These are phyloP conservation scores for Microtus pennsylvanicus DNA, from an alignment of 2,113 vertebrate genomes.

Conservation along the genomic window DNA sequence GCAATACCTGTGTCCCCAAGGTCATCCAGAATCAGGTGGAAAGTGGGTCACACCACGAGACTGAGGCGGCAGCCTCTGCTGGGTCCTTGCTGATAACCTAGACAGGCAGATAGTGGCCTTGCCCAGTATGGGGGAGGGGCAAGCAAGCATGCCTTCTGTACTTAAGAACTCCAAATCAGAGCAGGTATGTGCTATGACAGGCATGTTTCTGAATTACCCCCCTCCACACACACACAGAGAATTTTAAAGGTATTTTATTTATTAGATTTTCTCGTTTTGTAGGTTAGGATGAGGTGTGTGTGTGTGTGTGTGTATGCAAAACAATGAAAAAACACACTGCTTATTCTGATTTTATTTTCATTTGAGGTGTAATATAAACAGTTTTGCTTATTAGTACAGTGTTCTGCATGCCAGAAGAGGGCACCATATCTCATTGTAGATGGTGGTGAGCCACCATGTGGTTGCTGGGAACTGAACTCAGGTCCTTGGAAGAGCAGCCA, in stretches of 20 bases:
- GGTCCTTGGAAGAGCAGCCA: no score
- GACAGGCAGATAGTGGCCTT: background rate
- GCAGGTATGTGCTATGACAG: background rate
- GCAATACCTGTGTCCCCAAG: background rate
- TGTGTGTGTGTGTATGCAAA: background rate
- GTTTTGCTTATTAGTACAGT: no score
- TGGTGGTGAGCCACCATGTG: no score
- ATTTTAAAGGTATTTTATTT: background rate
- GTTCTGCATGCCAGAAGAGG: no score
- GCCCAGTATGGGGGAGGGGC: background rate
- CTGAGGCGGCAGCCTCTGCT: constrained; percentile 17
- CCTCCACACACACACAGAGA: background rate
- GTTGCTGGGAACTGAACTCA: no score
- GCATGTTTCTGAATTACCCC: background rate
- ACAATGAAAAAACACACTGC: background rate
- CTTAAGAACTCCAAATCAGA: background rate
- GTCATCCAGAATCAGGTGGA: background rate
- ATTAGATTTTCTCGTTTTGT: background rate
- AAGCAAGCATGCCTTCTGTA: accelerated
- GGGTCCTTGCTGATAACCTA: constrained; percentile 61
- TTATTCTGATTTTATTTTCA: background rate
- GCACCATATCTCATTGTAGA: no score
- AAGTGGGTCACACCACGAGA: constrained; percentile 59
- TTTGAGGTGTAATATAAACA: background rate
- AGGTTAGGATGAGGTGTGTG: background rate